Evolutionary conservation across 1,140 invertebrate species (phyloP).

Genomic region (Drosophila repleta): DNA sequence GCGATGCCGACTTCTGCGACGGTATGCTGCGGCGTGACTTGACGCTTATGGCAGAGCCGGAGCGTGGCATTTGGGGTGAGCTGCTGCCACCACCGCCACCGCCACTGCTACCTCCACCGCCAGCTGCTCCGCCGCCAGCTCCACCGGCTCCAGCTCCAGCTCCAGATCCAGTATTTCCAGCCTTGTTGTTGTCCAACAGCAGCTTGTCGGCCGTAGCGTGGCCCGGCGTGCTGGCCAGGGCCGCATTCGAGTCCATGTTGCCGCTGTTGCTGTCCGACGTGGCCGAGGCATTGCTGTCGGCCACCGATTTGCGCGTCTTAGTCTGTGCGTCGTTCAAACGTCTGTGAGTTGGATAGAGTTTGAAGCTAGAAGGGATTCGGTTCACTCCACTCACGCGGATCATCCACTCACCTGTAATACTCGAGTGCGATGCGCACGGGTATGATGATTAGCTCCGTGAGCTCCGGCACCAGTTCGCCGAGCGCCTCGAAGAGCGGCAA

Average conservation of each 20-base stretch:
- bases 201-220: conserved; percentile 47
- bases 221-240: conserved; percentile 59
- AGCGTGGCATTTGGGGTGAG: conserved; percentile 84
- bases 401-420: conserved; percentile 84
- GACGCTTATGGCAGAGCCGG: conserved; percentile 82
- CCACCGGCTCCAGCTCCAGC: conserved; percentile 10
- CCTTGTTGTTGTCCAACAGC: conserved; percentile 53
- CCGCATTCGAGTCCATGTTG: conserved; percentile 73
- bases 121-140: conserved; percentile 6
- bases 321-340: conserved; percentile 81
- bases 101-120: not conserved
- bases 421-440: conserved; percentile 87
- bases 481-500: conserved; percentile 92
- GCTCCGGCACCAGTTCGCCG: conserved; percentile 88
- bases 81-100: conserved; percentile 50
- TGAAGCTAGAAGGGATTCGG: too few relatives aligned
- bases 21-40: conserved; percentile 83
- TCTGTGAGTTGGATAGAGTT: too few relatives aligned
- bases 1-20: conserved; percentile 81
- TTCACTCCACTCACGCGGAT: too few relatives aligned
- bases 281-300: conserved; percentile 87
- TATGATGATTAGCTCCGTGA: conserved; percentile 86
- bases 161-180: not conserved
- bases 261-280: conserved; percentile 84
- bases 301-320: conserved; percentile 82